Evolutionary conservation across 2,888 invertebrate genomes (phyloP).

Genomic region (Tetranychus truncatus): DNA sequence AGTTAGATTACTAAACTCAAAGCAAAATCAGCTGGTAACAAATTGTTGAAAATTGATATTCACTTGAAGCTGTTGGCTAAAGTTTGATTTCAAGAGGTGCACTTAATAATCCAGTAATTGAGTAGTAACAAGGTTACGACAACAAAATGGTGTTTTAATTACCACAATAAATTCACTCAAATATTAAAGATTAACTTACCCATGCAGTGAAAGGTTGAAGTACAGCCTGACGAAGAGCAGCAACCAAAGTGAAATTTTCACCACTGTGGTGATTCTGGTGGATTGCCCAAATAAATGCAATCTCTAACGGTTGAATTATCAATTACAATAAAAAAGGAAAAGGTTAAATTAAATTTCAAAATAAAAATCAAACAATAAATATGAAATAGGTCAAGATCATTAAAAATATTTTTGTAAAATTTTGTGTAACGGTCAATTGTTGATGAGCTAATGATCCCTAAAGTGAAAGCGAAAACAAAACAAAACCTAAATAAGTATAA

Average conservation of each 20-base stretch:
- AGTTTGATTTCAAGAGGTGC: background rate
- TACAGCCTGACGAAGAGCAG: conserved; percentile 58
- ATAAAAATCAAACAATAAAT: background rate
- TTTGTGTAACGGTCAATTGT: background rate
- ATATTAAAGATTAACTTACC: conserved; percentile 40
- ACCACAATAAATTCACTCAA: background rate
- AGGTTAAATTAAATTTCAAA: background rate
- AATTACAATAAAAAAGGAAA: background rate
- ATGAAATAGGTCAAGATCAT: background rate
- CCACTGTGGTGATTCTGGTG: conserved; percentile 79
- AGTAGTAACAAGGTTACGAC: no score
- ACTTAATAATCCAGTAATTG: no score
- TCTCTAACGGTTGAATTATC: conserved; percentile 40
- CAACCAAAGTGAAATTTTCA: conserved; percentile 67
- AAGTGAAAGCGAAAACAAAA: no score
- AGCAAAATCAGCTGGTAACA: no score
- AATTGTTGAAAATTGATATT: no score
- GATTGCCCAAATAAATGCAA: conserved; percentile 68
- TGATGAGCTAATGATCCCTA: background rate
- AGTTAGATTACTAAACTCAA: no score
- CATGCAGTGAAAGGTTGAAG: conserved; percentile 62
- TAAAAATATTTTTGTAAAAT: background rate
- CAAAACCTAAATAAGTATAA: no score
- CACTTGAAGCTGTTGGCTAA: no score
- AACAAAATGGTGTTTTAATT: no score